A percentile compares a stretch with the other conserved stretches of the same genome.
Conservation (phyloP, 2,797 vertebrate genomes). For the Xenopus petersii region DNA sequence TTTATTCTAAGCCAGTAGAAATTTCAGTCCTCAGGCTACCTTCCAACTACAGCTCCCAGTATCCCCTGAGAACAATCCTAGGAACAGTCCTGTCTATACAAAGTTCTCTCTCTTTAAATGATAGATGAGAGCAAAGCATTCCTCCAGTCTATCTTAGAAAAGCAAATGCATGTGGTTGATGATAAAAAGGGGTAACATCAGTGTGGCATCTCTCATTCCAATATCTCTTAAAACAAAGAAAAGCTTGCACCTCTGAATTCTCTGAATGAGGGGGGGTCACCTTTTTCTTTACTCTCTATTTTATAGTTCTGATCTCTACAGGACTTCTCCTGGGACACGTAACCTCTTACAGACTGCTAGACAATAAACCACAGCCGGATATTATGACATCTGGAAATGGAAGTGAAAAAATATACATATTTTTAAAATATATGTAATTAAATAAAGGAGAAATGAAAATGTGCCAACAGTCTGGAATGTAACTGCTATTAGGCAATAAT, state of each 20-base stretch:
- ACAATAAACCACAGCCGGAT: slow-evolving; percentile 29
- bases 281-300: no score
- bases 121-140: no score
- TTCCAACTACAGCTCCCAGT: no score
- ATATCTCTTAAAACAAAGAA: neutral
- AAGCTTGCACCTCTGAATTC: no score
- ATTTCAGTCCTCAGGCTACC: no score
- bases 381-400: slow-evolving; percentile 37
- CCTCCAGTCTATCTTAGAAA: no score
- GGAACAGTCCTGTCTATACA: no score
- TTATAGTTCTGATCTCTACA: neutral
- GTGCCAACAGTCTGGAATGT: slow-evolving; percentile 44
- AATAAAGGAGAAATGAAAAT: slow-evolving; percentile 38
- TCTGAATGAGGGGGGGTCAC: no score
- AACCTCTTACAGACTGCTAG: slow-evolving; percentile 29
- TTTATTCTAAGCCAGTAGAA: no score
- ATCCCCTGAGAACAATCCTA: no score
- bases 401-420: slow-evolving; percentile 17
- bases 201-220: slow-evolving; percentile 18
- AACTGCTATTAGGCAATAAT: slow-evolving; percentile 37
- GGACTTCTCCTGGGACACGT: slow-evolving; percentile 23
- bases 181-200: neutral
- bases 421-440: neutral
- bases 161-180: no score
- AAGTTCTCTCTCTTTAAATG: no score